Evolutionary conservation across 2,888 invertebrate genomes (phyloP), one percentile per base, ranked within the genome.

Genomic region (Trichopria drosophilae): DNA sequence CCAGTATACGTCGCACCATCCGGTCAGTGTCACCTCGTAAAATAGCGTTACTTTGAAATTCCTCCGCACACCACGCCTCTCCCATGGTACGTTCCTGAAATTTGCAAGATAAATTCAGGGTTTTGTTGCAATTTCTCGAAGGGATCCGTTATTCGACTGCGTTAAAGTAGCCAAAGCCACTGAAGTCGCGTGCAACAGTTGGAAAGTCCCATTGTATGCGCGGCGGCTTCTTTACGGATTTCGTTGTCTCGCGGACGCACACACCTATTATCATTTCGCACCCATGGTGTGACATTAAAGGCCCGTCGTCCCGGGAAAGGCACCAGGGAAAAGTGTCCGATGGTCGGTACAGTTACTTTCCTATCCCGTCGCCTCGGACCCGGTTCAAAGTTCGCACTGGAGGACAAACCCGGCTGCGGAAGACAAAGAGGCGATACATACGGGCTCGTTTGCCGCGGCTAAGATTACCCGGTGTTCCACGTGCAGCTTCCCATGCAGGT

Each of bases 291-390:
- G 51, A 55, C 60, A 58, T 56, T 60, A 48, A 46, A 55, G 44
- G n/a, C n/a, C n/a, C n/a, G n/a, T n/a, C n/a, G n/a, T 47, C 58
- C 52, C 55, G 32, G 42, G 49, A 55, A 51, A 58, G 48, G 53
- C 53, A 56, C 63, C 62, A 67, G 65, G 64, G 66, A 67, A 69
- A 68, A 68, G 65, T 66, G 62, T 63, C 65, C 57, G 61, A 59
- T 60, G 63, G 60, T 56, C 54, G 52, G 59, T 63, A 66, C 65
- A 62, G 66, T 66, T 65, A 64, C 58, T 57, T 57, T 51, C 40
- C 52, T 55, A 57, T 61, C 49, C 47, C 41, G 34, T 46, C 42
- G 47, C 41, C 43, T 43, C 44, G 26, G 40, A 55, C 52, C 58
- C 31, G 56, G 66, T 64, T 65, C 67, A 65, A 58, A 65, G 66